Conservation (phyloP, 1,140 invertebrate genomes). For the Prorops nasuta region DNA sequence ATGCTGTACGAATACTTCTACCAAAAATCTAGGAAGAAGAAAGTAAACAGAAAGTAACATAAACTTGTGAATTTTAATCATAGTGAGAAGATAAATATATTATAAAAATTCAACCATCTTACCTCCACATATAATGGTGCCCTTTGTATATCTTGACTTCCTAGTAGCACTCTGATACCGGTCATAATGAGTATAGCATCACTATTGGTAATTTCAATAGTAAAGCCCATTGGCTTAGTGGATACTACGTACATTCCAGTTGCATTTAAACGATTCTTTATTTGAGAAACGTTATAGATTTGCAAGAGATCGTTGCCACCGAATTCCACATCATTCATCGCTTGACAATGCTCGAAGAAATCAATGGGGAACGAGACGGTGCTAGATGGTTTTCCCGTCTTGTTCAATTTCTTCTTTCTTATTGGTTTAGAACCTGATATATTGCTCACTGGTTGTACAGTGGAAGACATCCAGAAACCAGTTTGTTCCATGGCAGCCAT, state of each 20-base stretch:
- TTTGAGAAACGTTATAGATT: slow-evolving; percentile 91
- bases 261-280: slow-evolving; percentile 90
- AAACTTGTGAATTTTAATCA: neutral
- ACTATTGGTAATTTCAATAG: slow-evolving; percentile 84
- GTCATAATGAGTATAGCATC: slow-evolving; percentile 86
- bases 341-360: slow-evolving; percentile 93
- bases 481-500: slow-evolving; percentile 76
- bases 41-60: no score
- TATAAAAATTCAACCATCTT: slow-evolving; percentile 17
- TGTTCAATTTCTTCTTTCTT: slow-evolving; percentile 62
- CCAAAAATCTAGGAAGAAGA: slow-evolving; percentile 68
- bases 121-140: slow-evolving; percentile 82
- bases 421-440: slow-evolving; percentile 50
- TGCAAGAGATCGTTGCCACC: slow-evolving; percentile 94
- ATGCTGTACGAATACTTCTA: slow-evolving; percentile 72
- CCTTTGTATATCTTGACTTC: slow-evolving; percentile 81
- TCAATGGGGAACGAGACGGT: slow-evolving; percentile 81
- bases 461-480: slow-evolving; percentile 78
- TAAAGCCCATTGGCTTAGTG: slow-evolving; percentile 85
- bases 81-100: neutral
- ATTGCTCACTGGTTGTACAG: slow-evolving; percentile 68
- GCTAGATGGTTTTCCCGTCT: slow-evolving; percentile 59
- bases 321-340: slow-evolving; percentile 90
- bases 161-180: slow-evolving; percentile 81
- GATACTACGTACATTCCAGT: slow-evolving; percentile 87